phyloP scores from a whole-genome alignment of 2,797 vertebrate genomes.

The Salarias fasciatus region DNA sequence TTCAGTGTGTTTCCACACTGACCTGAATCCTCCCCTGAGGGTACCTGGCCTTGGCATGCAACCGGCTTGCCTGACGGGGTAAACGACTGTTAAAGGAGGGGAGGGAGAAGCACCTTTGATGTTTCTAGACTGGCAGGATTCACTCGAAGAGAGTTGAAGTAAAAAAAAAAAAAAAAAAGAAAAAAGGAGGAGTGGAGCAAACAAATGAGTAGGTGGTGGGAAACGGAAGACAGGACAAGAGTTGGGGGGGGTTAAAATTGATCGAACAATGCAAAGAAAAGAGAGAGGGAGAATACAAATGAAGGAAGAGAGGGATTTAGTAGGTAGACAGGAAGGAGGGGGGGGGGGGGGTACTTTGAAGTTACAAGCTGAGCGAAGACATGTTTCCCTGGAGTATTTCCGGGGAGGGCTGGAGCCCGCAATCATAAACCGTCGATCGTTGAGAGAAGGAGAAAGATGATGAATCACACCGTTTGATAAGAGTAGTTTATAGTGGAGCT shows the following conservation, averaged over 20 bases:
- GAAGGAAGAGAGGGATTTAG: slow-evolving; percentile 48
- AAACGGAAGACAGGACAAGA: slow-evolving; percentile 18
- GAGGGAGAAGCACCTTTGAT: slow-evolving; percentile 58
- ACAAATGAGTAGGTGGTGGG: slow-evolving; percentile 37
- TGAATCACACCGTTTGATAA: slow-evolving; percentile 39
- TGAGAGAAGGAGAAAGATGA: slow-evolving; percentile 42
- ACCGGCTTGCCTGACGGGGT: slow-evolving; percentile 29
- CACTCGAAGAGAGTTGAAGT: slow-evolving; percentile 29
- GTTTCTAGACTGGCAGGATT: slow-evolving; percentile 48
- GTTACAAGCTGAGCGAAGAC: slow-evolving; percentile 52
- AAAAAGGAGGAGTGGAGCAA: slow-evolving; percentile 2
- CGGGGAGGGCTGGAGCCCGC: slow-evolving; percentile 34
- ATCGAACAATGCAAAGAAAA: slow-evolving; percentile 57
- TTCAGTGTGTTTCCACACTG: slow-evolving; percentile 37
- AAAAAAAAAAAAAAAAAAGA: slow-evolving; percentile 20
- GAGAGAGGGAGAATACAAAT: slow-evolving; percentile 55
- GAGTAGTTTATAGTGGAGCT: slow-evolving; percentile 14
- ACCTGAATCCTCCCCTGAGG: slow-evolving; percentile 46
- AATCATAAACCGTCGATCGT: slow-evolving; percentile 40
- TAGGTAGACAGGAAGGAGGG: slow-evolving; percentile 39
- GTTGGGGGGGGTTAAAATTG: slow-evolving; percentile 48
- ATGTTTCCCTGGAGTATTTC: slow-evolving; percentile 43
- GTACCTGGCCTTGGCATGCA: slow-evolving; percentile 66
- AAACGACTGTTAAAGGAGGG: slow-evolving; percentile 39
- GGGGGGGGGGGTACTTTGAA: slow-evolving; percentile 61